Conservation (phyloP, 2,888 invertebrate species). For the Drosophila neutralis region DNA sequence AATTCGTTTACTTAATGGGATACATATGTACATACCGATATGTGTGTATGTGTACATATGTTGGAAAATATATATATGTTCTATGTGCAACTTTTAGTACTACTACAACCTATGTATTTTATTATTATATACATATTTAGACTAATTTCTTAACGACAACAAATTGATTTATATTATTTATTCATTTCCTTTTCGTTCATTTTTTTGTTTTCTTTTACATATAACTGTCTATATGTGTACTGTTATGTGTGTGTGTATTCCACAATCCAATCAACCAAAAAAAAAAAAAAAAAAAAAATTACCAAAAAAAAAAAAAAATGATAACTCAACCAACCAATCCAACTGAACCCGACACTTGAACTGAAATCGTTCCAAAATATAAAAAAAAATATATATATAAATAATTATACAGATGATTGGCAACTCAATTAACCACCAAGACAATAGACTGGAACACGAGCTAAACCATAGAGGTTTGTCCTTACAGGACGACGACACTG, state of each 20-base stretch:
- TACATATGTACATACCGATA: neutral
- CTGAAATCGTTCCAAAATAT: conserved; percentile 62
- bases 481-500: conserved; percentile 91
- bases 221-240: conserved; percentile 74
- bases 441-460: conserved; percentile 91
- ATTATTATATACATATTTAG: conserved; percentile 49
- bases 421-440: conserved; percentile 93
- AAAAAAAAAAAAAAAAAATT: conserved; percentile 25
- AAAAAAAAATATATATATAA: conserved; percentile 50
- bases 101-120: conserved; percentile 34
- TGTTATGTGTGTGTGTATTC: conserved; percentile 68
- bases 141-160: conserved; percentile 63
- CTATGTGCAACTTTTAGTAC: conserved; percentile 25
- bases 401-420: conserved; percentile 85
- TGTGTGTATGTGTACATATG: conserved; percentile 30
- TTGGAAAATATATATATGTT: conserved; percentile 18
- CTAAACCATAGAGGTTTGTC: conserved; percentile 90
- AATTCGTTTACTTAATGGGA: neutral
- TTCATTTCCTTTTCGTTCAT: conserved; percentile 72
- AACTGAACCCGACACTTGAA: conserved; percentile 71
- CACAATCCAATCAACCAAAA: conserved; percentile 65
- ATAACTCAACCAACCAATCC: conserved; percentile 60
- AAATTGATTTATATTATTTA: conserved; percentile 72
- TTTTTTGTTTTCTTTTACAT: conserved; percentile 66
- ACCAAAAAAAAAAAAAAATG: conserved; percentile 35